Evolutionary conservation across 2,888 invertebrate species (phyloP).

Genomic region (Cristatella mucedo): DNA sequence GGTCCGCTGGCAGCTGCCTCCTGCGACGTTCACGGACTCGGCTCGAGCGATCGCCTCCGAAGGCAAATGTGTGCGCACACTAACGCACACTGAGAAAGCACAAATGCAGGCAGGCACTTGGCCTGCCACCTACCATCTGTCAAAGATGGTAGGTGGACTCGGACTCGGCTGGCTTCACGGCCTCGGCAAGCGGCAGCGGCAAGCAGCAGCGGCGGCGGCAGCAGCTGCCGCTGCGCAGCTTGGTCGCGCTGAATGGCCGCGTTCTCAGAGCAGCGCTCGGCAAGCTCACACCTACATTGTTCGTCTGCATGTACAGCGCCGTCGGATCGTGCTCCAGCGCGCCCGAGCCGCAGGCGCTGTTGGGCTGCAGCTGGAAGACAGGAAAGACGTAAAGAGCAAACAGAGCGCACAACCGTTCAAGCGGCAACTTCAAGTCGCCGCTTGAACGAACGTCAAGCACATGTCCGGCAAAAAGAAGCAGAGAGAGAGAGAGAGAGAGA

Average conservation of each 20-base stretch:
- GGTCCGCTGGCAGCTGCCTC: constrained; percentile 22
- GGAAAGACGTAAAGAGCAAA: neutral
- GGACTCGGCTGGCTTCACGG: no score
- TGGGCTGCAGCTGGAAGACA: constrained; percentile 62
- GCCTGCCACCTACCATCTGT: no score
- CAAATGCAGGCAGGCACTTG: no score
- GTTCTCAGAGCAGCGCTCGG: no score
- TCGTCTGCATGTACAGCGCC: constrained; percentile 52
- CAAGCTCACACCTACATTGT: constrained; percentile 4
- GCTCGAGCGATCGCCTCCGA: no score
- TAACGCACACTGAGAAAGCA: no score
- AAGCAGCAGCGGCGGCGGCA: no score
- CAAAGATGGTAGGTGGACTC: no score
- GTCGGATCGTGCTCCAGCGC: constrained; percentile 92
- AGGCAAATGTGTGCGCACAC: no score
- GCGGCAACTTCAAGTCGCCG: neutral
- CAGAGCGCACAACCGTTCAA: neutral
- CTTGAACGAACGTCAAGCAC: neutral
- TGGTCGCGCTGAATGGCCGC: no score
- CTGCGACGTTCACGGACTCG: neutral
- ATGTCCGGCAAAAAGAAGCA: neutral
- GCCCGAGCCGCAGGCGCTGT: constrained; percentile 85
- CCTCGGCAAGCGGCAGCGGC: no score
- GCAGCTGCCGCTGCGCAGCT: no score
- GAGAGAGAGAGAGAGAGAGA: constrained; percentile 7